These are phyloP conservation scores for Ginglymostoma cirratum DNA, from an alignment of 2,113 vertebrate genomes.

Conservation along the genomic window DNA sequence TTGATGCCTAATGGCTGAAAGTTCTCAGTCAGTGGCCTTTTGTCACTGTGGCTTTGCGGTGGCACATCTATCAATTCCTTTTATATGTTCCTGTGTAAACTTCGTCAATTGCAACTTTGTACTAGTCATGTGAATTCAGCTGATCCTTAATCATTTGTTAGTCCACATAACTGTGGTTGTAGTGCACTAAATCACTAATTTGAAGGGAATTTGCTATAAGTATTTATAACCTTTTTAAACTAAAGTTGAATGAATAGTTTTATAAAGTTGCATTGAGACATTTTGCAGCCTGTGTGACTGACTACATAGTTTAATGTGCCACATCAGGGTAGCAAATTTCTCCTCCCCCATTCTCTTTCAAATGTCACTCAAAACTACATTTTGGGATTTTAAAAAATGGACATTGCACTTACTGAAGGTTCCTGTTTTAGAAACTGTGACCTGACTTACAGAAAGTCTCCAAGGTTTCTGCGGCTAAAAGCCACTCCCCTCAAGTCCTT, in stretches of 20 bases:
- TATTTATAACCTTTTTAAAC: background rate
- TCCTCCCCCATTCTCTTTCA: background rate
- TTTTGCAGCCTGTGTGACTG: background rate
- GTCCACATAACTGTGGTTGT: background rate
- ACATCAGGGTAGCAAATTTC: background rate
- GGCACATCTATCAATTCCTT: background rate
- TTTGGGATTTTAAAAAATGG: background rate
- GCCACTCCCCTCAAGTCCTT: background rate
- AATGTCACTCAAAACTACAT: background rate
- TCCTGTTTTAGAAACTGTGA: background rate
- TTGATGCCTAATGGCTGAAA: too few relatives aligned
- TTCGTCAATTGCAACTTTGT: background rate
- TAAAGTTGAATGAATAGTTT: background rate
- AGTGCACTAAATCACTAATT: background rate
- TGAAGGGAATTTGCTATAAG: background rate
- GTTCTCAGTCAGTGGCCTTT: too few relatives aligned
- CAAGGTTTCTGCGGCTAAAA: background rate
- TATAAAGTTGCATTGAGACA: background rate
- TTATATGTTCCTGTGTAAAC: background rate
- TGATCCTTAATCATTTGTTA: background rate
- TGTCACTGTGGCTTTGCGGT: too few relatives aligned
- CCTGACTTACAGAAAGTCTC: background rate
- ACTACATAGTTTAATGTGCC: background rate
- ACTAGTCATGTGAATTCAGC: conserved; percentile 14
- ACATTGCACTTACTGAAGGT: background rate